phyloP scores from a whole-genome alignment of 2,888 invertebrate genomes.

The Lycaena phlaeas region DNA sequence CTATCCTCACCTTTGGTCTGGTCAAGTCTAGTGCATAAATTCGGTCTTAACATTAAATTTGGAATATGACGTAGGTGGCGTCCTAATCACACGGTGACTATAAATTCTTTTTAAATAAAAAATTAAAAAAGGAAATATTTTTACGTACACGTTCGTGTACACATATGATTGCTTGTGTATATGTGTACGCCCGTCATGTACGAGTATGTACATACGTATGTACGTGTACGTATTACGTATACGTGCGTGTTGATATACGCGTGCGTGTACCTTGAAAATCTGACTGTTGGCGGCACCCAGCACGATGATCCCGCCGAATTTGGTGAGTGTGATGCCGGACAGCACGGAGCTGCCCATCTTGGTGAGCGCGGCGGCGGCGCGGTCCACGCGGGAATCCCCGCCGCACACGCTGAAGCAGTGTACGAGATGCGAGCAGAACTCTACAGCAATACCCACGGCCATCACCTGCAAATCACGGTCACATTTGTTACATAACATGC shows the following conservation, averaged over 20 bases:
- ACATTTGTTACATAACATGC: background rate
- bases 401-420: slow-evolving; percentile 89
- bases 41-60: too few relatives aligned
- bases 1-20: too few relatives aligned
- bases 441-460: slow-evolving; percentile 98
- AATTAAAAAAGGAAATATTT: too few relatives aligned
- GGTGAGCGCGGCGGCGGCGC: slow-evolving; percentile 88
- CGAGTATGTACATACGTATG: too few relatives aligned
- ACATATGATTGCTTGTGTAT: too few relatives aligned
- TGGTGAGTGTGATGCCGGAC: slow-evolving; percentile 97
- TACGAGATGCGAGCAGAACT: slow-evolving; percentile 98
- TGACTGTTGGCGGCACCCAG: slow-evolving; percentile 98
- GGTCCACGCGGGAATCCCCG: slow-evolving; percentile 74
- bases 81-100: too few relatives aligned
- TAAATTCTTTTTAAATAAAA: too few relatives aligned
- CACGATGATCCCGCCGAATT: slow-evolving; percentile 97
- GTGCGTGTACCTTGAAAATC: slow-evolving; percentile 82
- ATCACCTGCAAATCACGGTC: slow-evolving; percentile 80
- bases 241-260: background rate
- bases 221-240: background rate
- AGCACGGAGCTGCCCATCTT: slow-evolving; percentile 97
- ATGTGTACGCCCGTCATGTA: too few relatives aligned
- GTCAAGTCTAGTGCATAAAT: too few relatives aligned
- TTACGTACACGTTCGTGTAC: too few relatives aligned
- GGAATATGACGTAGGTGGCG: too few relatives aligned